Conservation (phyloP, 1,140 invertebrate species). For the Leptopilina clavipes region DNA sequence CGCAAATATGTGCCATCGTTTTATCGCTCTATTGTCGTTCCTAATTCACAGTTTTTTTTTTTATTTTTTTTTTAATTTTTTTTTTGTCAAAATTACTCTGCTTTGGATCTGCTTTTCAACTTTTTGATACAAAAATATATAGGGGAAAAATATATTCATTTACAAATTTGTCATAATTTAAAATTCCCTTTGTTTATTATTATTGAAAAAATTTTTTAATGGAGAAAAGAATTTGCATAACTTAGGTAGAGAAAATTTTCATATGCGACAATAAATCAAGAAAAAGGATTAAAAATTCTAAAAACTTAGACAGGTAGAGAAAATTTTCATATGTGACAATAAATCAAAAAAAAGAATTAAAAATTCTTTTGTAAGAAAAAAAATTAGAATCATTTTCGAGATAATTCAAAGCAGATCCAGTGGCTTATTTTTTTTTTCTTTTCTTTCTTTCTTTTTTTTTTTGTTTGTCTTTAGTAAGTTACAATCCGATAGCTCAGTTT, state of each 20-base stretch:
- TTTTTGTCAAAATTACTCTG: not conserved
- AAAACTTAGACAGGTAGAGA: too few species aligned
- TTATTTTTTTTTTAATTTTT: not conserved
- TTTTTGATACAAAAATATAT: not conserved
- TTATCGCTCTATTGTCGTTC: slow-evolving; percentile 16
- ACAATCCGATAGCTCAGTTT: slow-evolving; percentile 25
- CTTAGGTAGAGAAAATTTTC: too few species aligned
- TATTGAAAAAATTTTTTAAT: not conserved
- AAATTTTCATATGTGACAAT: too few species aligned
- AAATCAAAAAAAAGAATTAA: not conserved
- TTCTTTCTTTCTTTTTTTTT: not conserved
- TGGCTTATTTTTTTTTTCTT: too few species aligned
- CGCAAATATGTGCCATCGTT: slow-evolving; percentile 26
- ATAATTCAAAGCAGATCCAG: slow-evolving; percentile 6
- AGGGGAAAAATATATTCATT: too few species aligned
- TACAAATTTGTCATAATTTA: too few species aligned
- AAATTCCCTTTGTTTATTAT: too few species aligned
- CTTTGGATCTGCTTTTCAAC: not conserved
- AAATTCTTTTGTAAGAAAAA: not conserved
- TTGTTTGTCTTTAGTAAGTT: slow-evolving; percentile 19
- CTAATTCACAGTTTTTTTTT: slow-evolving; percentile 4
- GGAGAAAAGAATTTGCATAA: too few species aligned
- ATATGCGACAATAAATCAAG: too few species aligned
- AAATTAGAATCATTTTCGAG: not conserved
- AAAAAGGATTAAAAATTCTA: too few species aligned